A percentile compares a stretch with the other conserved stretches of the same genome.
Evolutionary conservation across 2,113 vertebrate species (phyloP).

Genomic region (Aldabrachelys gigantea): DNA sequence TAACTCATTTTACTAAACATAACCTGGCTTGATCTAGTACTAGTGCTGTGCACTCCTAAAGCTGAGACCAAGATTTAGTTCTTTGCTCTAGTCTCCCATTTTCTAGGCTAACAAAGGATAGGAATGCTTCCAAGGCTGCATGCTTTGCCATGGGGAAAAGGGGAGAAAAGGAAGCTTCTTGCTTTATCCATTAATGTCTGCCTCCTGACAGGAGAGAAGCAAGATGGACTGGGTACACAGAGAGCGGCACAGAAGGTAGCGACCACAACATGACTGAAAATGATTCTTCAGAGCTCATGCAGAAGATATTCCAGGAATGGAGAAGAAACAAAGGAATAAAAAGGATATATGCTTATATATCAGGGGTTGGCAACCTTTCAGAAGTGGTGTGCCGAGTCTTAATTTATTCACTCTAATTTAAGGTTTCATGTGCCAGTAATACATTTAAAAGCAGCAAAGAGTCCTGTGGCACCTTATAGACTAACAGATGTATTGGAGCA

Average conservation of each 20-base stretch:
- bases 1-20: neutral
- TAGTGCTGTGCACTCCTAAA: neutral
- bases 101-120: neutral
- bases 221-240: neutral
- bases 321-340: neutral
- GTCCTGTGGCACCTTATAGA: too few species aligned
- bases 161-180: neutral
- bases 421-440: too few species aligned
- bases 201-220: neutral
- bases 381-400: too few species aligned
- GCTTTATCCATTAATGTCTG: neutral
- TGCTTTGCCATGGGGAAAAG: neutral
- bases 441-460: too few species aligned
- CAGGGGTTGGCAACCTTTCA: too few species aligned
- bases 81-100: neutral
- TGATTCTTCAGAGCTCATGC: rapidly evolving
- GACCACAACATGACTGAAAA: neutral
- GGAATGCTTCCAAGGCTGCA: neutral
- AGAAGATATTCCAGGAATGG: neutral
- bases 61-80: neutral
- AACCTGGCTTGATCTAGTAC: neutral
- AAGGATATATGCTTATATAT: neutral
- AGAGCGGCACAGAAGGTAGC: neutral
- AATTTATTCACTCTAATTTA: too few species aligned
- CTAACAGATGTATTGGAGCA: too few species aligned